phyloP scores from a whole-genome alignment of 2,888 invertebrate genomes.

The Macropis europaea region DNA sequence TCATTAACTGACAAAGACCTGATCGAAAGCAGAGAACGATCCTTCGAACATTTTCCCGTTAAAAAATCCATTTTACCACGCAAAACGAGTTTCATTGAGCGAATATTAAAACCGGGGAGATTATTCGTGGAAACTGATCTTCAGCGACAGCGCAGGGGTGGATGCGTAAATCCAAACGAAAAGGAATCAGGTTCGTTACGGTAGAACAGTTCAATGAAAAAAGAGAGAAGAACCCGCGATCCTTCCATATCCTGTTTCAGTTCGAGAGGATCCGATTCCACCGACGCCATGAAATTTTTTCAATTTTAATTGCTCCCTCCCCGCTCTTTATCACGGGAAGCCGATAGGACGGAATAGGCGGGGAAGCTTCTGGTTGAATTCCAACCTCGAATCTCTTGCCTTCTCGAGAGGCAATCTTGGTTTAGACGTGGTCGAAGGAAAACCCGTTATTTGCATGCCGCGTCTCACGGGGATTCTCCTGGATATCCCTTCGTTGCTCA shows the following conservation, averaged over 20 bases:
- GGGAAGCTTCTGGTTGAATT: background rate
- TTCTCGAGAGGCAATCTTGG: conserved; percentile 51
- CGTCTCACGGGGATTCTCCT: conserved; percentile 40
- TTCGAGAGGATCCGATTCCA: background rate
- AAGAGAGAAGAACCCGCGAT: background rate
- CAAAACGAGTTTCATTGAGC: background rate
- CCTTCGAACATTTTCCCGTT: background rate
- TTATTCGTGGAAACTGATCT: background rate
- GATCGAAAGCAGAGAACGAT: too few relatives aligned
- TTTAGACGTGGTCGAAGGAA: conserved; percentile 47
- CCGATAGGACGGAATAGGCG: background rate
- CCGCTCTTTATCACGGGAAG: background rate
- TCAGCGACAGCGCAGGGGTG: background rate
- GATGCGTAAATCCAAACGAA: background rate
- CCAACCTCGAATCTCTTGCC: background rate
- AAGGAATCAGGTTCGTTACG: background rate
- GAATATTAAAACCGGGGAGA: conserved; percentile 12
- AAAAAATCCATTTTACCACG: background rate
- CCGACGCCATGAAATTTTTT: background rate
- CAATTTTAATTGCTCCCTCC: conserved; percentile 18
- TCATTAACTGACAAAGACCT: too few relatives aligned
- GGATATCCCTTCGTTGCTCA: conserved; percentile 50
- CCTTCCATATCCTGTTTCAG: conserved; percentile 19
- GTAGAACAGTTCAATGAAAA: background rate
- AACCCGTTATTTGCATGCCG: conserved; percentile 60